Base-by-base conservation (phyloP, 2,888 invertebrate species). In the Torymus tubicola region DNA sequence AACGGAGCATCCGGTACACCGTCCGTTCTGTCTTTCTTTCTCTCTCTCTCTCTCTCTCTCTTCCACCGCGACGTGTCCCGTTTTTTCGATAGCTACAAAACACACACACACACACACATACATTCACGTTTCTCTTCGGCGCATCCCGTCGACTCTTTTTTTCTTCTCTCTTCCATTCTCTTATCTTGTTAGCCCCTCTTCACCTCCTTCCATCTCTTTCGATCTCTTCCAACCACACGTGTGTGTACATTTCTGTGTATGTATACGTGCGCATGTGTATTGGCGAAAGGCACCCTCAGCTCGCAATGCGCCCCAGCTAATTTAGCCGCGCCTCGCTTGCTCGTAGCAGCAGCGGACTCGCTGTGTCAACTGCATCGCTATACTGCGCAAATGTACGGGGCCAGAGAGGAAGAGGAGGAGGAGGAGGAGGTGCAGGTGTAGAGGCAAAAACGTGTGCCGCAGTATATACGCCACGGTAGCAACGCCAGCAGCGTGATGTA, bases 131-230 rank as follows among this genome's bases (percentile, higher is more conserved):
- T 8, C 42, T 42, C 42, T 42, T 42, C 42, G 42, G 8, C 42
- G 42, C 42, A 42, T 31, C 24, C n/a, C 12, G 42, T 14, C 14
- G 42, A 10, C 18, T 58, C 70, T 60, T 13, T 58, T 31, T 11
- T 31, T 31, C 31, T 58, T 70, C 53, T 50, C 24, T 70, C 58
- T 18, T 10, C 52, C 60, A 21, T n/a, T 18, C 16, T 2, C 65
- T 57, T 24, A 74, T 74, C 67, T 74, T 60, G 67, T 74, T 74
- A 74, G 67, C 74, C 24, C 21, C 50, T 57, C 21, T 50, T 67
- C 74, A 18, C 58, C 58, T 58, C 58, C 58, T 70, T 55, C 50
- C 18, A 13, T 70, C 60, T 21, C 53, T 24, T 58, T 58, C 50
- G 67, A 58, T 50, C 31, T 8, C 50, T 42, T 42, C 42, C 42